Evolutionary conservation across 2,113 vertebrate species (phyloP).

Genomic region (Hippoglossus stenolepis): DNA sequence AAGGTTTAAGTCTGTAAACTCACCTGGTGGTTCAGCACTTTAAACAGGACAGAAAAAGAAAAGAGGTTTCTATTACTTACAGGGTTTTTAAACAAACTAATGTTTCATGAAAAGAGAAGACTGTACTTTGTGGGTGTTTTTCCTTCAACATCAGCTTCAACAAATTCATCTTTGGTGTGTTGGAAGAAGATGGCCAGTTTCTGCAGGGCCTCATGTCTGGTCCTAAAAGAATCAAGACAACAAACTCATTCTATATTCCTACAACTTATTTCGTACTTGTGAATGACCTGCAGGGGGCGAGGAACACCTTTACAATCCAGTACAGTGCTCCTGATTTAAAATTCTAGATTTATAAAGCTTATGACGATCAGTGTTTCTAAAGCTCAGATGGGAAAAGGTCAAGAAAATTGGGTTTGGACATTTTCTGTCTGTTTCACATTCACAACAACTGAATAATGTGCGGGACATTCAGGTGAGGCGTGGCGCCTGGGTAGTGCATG

Average conservation of each 20-base stretch:
- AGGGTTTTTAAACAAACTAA: background rate
- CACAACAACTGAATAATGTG: no score
- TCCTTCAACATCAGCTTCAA: conserved; percentile 27
- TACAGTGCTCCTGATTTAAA: no score
- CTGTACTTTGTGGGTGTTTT: conserved; percentile 65
- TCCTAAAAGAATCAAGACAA: conserved; percentile 63
- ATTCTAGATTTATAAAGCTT: no score
- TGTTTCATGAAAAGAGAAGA: background rate
- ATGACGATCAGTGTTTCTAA: no score
- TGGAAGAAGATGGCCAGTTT: conserved; percentile 83
- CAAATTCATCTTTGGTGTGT: conserved; percentile 61
- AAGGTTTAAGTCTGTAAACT: conserved; percentile 37
- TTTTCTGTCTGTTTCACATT: no score
- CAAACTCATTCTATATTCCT: background rate
- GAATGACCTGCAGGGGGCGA: no score
- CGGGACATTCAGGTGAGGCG: no score
- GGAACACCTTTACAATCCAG: no score
- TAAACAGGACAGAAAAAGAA: background rate
- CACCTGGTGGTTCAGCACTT: conserved; percentile 68
- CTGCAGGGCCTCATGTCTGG: conserved; percentile 83
- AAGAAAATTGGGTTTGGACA: no score
- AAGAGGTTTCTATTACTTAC: background rate
- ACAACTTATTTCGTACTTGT: no score
- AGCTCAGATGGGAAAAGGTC: no score
- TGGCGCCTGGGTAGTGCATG: no score